phyloP scores from a whole-genome alignment of 2,888 invertebrate genomes.

The Thereva unica region DNA sequence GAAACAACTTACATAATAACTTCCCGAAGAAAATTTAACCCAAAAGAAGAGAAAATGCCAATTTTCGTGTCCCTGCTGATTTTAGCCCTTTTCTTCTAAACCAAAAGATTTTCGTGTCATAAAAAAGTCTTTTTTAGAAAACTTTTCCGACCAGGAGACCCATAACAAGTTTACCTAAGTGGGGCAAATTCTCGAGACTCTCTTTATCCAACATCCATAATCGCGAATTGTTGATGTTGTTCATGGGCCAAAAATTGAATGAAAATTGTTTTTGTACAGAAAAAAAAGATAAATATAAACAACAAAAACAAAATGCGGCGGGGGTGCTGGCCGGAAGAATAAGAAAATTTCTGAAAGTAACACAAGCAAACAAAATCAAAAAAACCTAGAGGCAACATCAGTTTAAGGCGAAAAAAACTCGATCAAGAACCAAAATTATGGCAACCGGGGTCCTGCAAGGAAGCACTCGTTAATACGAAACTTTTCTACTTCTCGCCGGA shows the following conservation, averaged over 20 bases:
- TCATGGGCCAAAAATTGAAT: conserved; percentile 34
- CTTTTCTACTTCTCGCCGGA: conserved; percentile 22
- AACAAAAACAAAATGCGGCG: not conserved
- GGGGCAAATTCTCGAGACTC: conserved; percentile 21
- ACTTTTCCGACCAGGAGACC: conserved; percentile 20
- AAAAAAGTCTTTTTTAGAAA: conserved; percentile 28
- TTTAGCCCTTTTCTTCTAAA: not conserved
- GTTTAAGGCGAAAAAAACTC: not conserved
- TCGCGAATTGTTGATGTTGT: conserved; percentile 32
- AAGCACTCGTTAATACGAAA: conserved; percentile 13
- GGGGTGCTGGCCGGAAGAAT: not conserved
- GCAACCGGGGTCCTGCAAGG: conserved; percentile 23
- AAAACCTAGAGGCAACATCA: not conserved
- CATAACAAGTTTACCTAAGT: conserved; percentile 33
- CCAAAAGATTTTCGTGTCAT: conserved; percentile 10
- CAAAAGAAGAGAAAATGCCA: not conserved
- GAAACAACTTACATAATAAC: not conserved
- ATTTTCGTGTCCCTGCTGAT: not conserved
- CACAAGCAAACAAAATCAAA: not conserved
- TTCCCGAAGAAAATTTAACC: conserved; percentile 5
- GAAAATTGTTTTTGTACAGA: conserved; percentile 28
- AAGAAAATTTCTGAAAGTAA: not conserved
- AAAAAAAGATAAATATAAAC: conserved; percentile 18
- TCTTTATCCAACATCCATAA: conserved; percentile 30
- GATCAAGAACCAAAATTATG: conserved; percentile 25